These are phyloP conservation scores for Ornithoptera alexandrae DNA, from an alignment of 2,888 invertebrate genomes.

Conservation along the genomic window DNA sequence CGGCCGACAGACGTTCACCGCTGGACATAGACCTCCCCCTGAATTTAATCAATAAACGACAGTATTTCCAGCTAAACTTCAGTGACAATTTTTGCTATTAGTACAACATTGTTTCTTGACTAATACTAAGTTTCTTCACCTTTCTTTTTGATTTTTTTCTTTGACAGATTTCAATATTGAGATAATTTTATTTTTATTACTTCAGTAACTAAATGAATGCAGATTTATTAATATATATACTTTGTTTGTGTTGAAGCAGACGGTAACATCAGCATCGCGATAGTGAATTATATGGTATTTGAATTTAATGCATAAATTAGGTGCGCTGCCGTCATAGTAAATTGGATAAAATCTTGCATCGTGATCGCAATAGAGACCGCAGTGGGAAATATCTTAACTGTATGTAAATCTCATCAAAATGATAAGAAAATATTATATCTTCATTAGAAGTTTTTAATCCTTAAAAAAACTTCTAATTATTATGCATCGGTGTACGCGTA, in stretches of 20 bases:
- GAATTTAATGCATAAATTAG: constrained; percentile 22
- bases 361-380: constrained; percentile 10
- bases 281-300: background rate
- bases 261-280: constrained; percentile 28
- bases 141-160: too few relatives aligned
- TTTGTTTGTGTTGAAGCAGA: background rate
- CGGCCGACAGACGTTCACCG: too few relatives aligned
- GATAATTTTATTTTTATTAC: too few relatives aligned
- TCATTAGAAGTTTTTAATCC: background rate
- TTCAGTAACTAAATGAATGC: too few relatives aligned
- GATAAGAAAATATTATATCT: background rate
- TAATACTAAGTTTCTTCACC: too few relatives aligned
- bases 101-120: too few relatives aligned
- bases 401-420: background rate
- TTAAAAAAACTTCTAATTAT: background rate
- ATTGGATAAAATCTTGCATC: constrained; percentile 9
- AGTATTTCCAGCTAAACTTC: too few relatives aligned
- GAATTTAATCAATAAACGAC: too few relatives aligned
- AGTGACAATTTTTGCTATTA: too few relatives aligned
- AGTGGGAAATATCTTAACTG: constrained; percentile 7
- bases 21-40: too few relatives aligned
- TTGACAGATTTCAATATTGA: too few relatives aligned
- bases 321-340: background rate
- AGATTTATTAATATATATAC: background rate
- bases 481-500: background rate